A percentile compares a stretch with the other conserved stretches of the same genome.
These are phyloP conservation scores for Pagrus major DNA, from an alignment of 2,113 vertebrate species.

Conservation along the genomic window DNA sequence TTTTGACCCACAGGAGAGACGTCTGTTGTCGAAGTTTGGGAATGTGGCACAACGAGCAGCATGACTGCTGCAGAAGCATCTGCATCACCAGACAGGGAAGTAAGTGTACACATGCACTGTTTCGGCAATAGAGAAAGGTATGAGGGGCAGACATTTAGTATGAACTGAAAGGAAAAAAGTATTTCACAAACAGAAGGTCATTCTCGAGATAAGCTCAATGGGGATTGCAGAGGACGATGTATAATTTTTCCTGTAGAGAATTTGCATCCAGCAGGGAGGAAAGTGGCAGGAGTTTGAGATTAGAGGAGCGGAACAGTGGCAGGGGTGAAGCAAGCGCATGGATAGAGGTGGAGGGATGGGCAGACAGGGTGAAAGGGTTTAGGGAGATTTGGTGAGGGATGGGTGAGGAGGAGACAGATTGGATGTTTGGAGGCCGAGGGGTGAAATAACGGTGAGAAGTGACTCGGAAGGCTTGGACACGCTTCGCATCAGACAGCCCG, in stretches of 20 bases:
- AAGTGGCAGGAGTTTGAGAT: slow-evolving; percentile 31
- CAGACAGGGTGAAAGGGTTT: slow-evolving; percentile 42
- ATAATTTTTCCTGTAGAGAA: slow-evolving; percentile 45
- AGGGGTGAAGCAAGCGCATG: slow-evolving; percentile 12
- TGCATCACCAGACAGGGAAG: too few species aligned
- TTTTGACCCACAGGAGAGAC: slow-evolving; percentile 15
- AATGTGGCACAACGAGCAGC: too few species aligned
- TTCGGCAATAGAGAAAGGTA: background rate
- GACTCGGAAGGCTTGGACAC: slow-evolving; percentile 41
- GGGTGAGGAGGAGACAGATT: slow-evolving; percentile 51
- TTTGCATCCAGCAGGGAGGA: slow-evolving; percentile 22
- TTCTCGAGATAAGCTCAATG: background rate
- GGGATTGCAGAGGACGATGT: background rate
- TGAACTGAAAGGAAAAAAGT: background rate
- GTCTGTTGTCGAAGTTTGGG: background rate
- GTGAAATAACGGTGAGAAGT: slow-evolving; percentile 65
- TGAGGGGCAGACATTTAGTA: background rate
- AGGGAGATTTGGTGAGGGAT: slow-evolving; percentile 36
- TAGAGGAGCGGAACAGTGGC: background rate
- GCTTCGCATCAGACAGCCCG: slow-evolving; percentile 56
- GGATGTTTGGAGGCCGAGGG: slow-evolving; percentile 46
- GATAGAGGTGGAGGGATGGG: slow-evolving; percentile 8
- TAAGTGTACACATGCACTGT: too few species aligned
- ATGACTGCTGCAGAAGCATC: too few species aligned
- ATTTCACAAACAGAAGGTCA: slow-evolving; percentile 27